Evolutionary conservation across 2,888 invertebrate genomes (phyloP).

Genomic region (Tenthredo notha): DNA sequence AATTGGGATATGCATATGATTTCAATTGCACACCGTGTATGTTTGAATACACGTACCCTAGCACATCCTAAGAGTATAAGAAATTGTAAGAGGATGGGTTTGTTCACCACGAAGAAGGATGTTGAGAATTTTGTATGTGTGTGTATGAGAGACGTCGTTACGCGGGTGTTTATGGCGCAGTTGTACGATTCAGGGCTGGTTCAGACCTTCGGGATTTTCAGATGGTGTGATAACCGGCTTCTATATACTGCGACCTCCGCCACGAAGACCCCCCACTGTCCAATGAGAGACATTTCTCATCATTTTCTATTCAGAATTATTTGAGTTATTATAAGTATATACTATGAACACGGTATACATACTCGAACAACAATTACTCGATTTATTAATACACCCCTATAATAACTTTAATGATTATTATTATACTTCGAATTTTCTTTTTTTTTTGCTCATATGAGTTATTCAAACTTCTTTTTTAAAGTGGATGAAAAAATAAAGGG

Average conservation of each 20-base stretch:
- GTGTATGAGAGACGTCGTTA: constrained; percentile 66
- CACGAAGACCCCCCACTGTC: constrained; percentile 74
- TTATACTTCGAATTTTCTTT: too few relatives aligned
- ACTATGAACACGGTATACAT: constrained; percentile 56
- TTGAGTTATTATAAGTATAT: constrained; percentile 73
- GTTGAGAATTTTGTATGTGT: neutral
- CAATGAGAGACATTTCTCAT: constrained; percentile 78
- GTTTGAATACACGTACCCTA: neutral
- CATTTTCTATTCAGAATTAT: constrained; percentile 75
- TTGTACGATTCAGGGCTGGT: constrained; percentile 60
- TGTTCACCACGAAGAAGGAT: neutral
- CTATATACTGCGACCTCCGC: constrained; percentile 57
- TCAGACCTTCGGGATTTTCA: constrained; percentile 61
- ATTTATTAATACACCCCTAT: constrained; percentile 74
- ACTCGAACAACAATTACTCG: constrained; percentile 72
- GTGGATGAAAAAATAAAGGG: neutral
- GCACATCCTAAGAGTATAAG: neutral
- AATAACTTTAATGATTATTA: too few relatives aligned
- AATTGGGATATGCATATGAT: neutral
- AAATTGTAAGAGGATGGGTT: neutral
- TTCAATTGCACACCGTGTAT: neutral
- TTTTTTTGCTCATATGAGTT: neutral
- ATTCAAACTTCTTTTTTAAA: neutral
- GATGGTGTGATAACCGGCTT: constrained; percentile 72
- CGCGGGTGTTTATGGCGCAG: constrained; percentile 71